Conservation (phyloP, 2,797 vertebrate genomes). For the Gobio occitaniae region DNA sequence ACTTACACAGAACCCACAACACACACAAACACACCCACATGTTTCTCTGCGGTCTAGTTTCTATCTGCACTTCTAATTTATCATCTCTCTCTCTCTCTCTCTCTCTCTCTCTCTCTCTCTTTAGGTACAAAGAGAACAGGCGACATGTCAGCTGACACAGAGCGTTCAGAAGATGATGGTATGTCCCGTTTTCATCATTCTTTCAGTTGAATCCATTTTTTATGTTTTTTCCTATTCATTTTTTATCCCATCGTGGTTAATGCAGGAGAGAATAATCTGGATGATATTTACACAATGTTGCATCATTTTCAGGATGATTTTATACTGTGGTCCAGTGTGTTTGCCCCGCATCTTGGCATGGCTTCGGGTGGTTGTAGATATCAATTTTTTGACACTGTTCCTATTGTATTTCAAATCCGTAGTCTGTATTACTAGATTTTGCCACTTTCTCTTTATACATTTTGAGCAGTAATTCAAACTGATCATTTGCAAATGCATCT, state of each 20-base stretch:
- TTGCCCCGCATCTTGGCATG: background rate
- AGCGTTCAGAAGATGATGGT: constrained; percentile 55
- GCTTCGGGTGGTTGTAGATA: background rate
- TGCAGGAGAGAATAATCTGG: constrained; percentile 39
- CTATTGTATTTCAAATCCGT: background rate
- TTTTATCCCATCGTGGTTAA: constrained; percentile 43
- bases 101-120: background rate
- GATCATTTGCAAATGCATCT: background rate
- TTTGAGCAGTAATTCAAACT: background rate
- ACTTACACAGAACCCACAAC: background rate
- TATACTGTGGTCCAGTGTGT: constrained; percentile 4
- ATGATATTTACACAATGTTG: constrained; percentile 45
- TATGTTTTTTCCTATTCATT: constrained; percentile 41
- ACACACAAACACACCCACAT: constrained; percentile 13
- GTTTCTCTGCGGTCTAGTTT: constrained; percentile 2
- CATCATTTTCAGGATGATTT: constrained; percentile 36
- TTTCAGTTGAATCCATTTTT: constrained; percentile 38
- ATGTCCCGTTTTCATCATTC: constrained; percentile 57
- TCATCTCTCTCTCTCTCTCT: background rate
- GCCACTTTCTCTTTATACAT: background rate
- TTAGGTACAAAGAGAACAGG: constrained; percentile 52
- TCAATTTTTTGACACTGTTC: background rate
- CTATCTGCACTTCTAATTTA: constrained; percentile 16
- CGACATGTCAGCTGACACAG: constrained; percentile 46
- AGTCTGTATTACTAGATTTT: background rate